Conservation (phyloP, 2,797 vertebrate species). For the Sebastiscus tertius region DNA sequence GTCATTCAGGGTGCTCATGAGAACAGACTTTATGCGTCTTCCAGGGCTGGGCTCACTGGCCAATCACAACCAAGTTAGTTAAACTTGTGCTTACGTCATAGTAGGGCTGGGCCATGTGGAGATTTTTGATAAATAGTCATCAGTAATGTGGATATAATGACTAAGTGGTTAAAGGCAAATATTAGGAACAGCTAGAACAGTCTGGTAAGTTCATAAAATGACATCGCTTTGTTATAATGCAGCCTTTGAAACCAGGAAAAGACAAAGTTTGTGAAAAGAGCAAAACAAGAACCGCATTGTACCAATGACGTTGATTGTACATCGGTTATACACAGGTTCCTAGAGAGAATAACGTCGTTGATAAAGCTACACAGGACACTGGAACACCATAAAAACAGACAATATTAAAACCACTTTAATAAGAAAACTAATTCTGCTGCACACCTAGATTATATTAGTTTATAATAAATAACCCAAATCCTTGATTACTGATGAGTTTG, state of each 20-base stretch:
- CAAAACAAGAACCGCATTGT: background rate
- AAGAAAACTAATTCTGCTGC: background rate
- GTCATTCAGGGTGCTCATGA: too few relatives aligned
- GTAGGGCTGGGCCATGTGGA: too few relatives aligned
- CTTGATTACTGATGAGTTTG: constrained; percentile 22
- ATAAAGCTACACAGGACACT: background rate
- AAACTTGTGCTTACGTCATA: too few relatives aligned
- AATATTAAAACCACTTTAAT: background rate
- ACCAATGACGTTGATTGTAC: background rate
- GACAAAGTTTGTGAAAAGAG: background rate
- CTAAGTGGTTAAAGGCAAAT: background rate
- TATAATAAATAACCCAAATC: background rate
- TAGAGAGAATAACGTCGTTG: background rate
- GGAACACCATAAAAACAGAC: background rate
- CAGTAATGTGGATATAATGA: background rate
- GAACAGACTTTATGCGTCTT: too few relatives aligned
- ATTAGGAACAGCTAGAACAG: background rate
- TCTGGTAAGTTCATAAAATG: background rate
- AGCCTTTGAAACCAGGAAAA: too few relatives aligned
- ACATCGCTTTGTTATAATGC: background rate
- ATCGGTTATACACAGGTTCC: background rate
- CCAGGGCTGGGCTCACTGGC: too few relatives aligned
- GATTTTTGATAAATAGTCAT: background rate
- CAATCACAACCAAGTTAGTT: too few relatives aligned
- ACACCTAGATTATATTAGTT: background rate